Evolutionary conservation across 2,797 vertebrate species (phyloP), one percentile per base, ranked within the genome.

Genomic region (Delichon dasypus): DNA sequence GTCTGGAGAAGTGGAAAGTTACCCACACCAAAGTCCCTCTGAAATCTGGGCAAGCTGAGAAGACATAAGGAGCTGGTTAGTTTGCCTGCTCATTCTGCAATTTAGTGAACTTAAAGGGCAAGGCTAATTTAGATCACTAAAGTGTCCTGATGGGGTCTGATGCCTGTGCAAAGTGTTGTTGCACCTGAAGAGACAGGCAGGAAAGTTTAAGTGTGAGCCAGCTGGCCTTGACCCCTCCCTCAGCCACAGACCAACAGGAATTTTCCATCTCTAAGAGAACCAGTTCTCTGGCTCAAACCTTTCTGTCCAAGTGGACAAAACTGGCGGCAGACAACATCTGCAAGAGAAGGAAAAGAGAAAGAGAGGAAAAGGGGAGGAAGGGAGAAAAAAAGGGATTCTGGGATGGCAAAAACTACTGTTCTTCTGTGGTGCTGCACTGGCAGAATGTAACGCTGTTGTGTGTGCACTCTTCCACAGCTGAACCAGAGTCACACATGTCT

Each of bases 401-500:
- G 65, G 23, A 40, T 36, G 70, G 44, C 36, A 82, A 47, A n/a
- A 58, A 9, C 25, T 57, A 2, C 62, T 45, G 0, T 9, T 76
- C 5, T 40, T 58, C 55, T 73, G 40, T 34, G 44, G 11, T 20
- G 74, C 45, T 62, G 38, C 23, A 2, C 9, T 22, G 30, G 30
- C 71, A 86, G n/a, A 72, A 48, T 16, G 34, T 26, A 18, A 13
- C 0, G 2, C 44, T 44, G 54, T 21, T 1, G 0, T 2, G 13
- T 13, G 54, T 65, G n/a, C 51, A 54, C 2, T 6, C 54, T 16
- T 5, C 27, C n/a, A 5, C 47, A 23, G 80, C 58, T 68, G 48
- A 86, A n/a, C 14, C 30, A 22, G n/a, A 34, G 19, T 36, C 53
- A 44, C 19, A 4, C 64, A 29, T 8, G 2, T 30, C 77, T 82